A percentile compares a stretch with the other conserved stretches of the same genome.
Evolutionary conservation across 2,797 vertebrate species (phyloP).

Genomic region (Pristis pectinata): DNA sequence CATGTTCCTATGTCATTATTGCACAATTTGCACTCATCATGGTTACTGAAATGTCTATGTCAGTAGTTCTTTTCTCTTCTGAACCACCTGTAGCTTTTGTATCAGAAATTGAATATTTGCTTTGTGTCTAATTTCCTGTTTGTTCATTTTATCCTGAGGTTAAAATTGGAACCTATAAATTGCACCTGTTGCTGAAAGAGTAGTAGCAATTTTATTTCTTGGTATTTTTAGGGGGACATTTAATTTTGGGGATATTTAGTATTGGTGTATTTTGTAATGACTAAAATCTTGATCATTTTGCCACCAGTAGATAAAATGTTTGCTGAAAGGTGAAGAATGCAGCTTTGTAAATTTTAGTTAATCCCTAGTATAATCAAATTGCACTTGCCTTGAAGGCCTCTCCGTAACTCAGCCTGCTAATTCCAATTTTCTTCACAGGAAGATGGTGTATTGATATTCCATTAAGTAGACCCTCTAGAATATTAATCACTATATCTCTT

Average conservation of each 20-base stretch:
- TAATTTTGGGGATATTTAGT: conserved; percentile 36
- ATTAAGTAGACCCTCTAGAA: not conserved
- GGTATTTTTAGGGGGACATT: too few relatives aligned
- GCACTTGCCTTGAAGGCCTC: too few relatives aligned
- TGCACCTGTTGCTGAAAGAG: not conserved
- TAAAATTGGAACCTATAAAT: not conserved
- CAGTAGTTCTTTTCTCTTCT: too few relatives aligned
- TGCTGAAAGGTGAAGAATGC: too few relatives aligned
- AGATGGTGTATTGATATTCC: not conserved
- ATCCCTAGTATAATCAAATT: too few relatives aligned
- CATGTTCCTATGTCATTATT: not conserved
- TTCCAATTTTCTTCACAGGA: too few relatives aligned
- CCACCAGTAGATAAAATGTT: too few relatives aligned
- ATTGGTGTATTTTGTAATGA: conserved; percentile 9
- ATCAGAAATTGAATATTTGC: conserved; percentile 40
- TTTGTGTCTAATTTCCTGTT: conserved; percentile 41
- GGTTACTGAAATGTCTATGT: not conserved
- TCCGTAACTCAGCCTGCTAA: too few relatives aligned
- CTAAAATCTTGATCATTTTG: not conserved
- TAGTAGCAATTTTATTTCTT: not conserved
- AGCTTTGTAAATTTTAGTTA: too few relatives aligned
- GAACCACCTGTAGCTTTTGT: conserved; percentile 38
- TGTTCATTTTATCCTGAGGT: not conserved
- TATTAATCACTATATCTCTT: not conserved
- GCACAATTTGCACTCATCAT: not conserved